phyloP scores from a whole-genome alignment of 2,888 invertebrate species.

The Nephrotoma flavescens region DNA sequence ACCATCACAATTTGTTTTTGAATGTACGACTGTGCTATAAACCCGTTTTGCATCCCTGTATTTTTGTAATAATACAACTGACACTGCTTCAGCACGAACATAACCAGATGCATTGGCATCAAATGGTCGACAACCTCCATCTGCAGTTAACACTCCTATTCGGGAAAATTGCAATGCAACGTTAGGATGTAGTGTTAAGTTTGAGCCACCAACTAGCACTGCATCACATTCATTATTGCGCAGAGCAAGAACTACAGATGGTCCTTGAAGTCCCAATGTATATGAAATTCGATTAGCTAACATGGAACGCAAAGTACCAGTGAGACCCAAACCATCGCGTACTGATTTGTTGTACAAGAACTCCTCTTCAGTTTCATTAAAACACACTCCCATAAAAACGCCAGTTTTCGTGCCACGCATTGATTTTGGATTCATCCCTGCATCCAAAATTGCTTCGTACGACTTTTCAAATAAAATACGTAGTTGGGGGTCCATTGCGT shows the following conservation, averaged over 20 bases:
- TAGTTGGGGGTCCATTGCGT: constrained; percentile 65
- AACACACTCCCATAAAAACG: constrained; percentile 57
- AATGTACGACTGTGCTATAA: constrained; percentile 57
- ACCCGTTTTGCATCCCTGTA: constrained; percentile 46
- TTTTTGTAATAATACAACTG: constrained; percentile 56
- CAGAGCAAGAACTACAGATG: constrained; percentile 68
- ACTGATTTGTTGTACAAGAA: too few relatives aligned
- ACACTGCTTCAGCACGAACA: constrained; percentile 66
- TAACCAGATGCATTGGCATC: constrained; percentile 74
- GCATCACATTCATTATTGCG: constrained; percentile 70
- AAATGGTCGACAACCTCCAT: constrained; percentile 83
- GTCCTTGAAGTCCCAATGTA: constrained; percentile 75
- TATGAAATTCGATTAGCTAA: constrained; percentile 82
- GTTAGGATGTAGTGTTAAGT: constrained; percentile 73
- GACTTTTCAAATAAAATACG: constrained; percentile 62
- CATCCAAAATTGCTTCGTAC: constrained; percentile 65
- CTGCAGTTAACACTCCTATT: constrained; percentile 62
- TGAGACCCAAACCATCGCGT: too few relatives aligned
- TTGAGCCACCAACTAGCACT: constrained; percentile 79
- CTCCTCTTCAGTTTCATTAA: constrained; percentile 51
- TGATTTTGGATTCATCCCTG: constrained; percentile 51
- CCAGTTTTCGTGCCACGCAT: constrained; percentile 54
- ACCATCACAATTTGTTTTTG: constrained; percentile 48
- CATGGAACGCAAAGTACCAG: constrained; percentile 35
- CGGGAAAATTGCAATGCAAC: constrained; percentile 76